Evolutionary conservation across 2,888 invertebrate species (phyloP).

Genomic region (Carterocephalus palaemon): DNA sequence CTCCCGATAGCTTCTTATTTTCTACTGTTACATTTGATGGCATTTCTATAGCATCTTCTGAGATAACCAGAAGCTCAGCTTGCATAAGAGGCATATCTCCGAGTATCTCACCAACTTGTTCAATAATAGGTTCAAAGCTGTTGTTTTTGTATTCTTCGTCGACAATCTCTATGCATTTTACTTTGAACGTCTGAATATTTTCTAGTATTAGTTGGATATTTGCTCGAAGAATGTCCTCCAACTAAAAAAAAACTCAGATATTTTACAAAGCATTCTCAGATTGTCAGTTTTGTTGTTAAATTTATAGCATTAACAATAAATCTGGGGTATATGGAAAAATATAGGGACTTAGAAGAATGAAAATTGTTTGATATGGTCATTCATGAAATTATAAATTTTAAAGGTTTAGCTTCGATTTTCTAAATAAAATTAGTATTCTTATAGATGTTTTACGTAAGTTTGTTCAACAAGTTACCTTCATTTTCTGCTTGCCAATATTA

Average conservation of each 20-base stretch:
- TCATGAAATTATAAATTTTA: too few relatives aligned
- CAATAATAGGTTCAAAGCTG: slow-evolving; percentile 70
- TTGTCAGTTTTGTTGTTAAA: too few relatives aligned
- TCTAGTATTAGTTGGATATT: slow-evolving; percentile 86
- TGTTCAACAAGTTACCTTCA: too few relatives aligned
- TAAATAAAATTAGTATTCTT: neutral
- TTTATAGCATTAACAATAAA: neutral
- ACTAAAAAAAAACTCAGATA: slow-evolving; percentile 36
- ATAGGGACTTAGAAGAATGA: too few relatives aligned
- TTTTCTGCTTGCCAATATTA: slow-evolving; percentile 68
- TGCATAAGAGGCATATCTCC: slow-evolving; percentile 84
- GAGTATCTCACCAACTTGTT: slow-evolving; percentile 77
- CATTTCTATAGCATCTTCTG: slow-evolving; percentile 68
- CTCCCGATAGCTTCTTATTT: slow-evolving; percentile 79
- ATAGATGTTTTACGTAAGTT: too few relatives aligned
- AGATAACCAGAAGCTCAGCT: slow-evolving; percentile 80
- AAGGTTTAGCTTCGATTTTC: too few relatives aligned
- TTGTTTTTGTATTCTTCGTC: slow-evolving; percentile 73
- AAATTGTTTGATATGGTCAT: too few relatives aligned
- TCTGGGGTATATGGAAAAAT: too few relatives aligned
- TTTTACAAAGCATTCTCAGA: neutral
- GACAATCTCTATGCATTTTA: slow-evolving; percentile 78
- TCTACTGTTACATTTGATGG: slow-evolving; percentile 77
- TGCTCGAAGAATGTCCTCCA: slow-evolving; percentile 78
- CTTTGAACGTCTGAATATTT: slow-evolving; percentile 81